Conservation (phyloP, 2,888 invertebrate species). For the Cyclophora albipunctata region DNA sequence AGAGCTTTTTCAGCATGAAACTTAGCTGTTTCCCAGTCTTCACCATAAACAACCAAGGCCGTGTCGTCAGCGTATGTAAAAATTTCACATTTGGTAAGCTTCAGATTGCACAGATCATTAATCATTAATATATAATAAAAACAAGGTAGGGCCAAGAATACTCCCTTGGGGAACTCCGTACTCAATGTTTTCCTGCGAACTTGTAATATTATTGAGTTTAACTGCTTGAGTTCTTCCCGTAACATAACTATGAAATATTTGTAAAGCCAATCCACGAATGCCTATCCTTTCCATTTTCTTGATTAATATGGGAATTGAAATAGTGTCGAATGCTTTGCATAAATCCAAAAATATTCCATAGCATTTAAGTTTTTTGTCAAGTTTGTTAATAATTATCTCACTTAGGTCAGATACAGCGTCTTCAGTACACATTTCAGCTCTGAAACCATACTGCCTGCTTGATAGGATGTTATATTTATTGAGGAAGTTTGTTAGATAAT, state of each 20-base stretch:
- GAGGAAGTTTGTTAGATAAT: conserved; percentile 1
- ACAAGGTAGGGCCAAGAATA: conserved; percentile 10
- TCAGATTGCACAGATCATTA: conserved; percentile 5
- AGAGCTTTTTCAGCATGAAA: conserved; percentile 1
- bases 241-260: conserved; percentile 7
- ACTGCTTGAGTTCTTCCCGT: conserved; percentile 1
- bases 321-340: background rate
- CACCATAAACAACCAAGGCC: background rate
- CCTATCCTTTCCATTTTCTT: conserved; percentile 6
- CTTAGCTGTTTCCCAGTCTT: background rate
- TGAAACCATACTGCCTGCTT: conserved; percentile 10
- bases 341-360: background rate
- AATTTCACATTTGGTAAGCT: background rate
- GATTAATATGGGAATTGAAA: conserved; percentile 3
- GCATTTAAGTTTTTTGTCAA: background rate
- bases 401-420: conserved; percentile 1
- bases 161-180: conserved; percentile 11
- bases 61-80: conserved; percentile 3
- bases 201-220: conserved; percentile 1
- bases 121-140: background rate
- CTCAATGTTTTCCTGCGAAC: background rate
- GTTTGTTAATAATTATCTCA: background rate
- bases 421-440: background rate
- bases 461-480: conserved; percentile 3
- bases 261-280: conserved; percentile 5